Conservation (phyloP, 2,113 vertebrate genomes). For the Apteryx mantelli region DNA sequence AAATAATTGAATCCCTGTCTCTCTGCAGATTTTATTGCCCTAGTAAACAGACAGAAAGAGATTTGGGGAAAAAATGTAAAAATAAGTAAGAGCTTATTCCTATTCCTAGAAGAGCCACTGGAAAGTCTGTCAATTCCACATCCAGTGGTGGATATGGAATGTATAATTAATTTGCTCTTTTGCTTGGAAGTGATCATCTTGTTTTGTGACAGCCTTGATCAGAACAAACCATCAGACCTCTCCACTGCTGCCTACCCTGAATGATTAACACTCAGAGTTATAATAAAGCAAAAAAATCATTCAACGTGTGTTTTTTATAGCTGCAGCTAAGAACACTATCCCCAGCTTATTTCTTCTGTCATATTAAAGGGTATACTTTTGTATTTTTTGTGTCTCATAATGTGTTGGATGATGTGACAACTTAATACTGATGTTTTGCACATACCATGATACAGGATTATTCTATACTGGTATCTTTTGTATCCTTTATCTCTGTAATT, state of each 20-base stretch:
- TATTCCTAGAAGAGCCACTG: background rate
- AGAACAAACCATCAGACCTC: background rate
- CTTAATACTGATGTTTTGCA: background rate
- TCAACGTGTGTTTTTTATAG: background rate
- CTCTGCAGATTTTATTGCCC: background rate
- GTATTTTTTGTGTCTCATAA: background rate
- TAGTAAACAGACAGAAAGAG: background rate
- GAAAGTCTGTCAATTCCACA: background rate
- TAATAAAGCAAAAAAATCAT: background rate
- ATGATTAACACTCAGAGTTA: slow-evolving; percentile 1
- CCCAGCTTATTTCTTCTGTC: background rate
- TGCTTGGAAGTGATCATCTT: background rate
- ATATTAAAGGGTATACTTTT: background rate
- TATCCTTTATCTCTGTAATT: background rate
- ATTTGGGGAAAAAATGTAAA: background rate
- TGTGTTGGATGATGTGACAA: background rate
- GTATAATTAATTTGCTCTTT: slow-evolving; percentile 23
- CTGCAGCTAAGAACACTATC: background rate
- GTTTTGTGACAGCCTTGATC: slow-evolving; percentile 10
- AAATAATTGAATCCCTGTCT: background rate
- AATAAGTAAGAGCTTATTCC: background rate
- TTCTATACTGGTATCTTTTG: background rate
- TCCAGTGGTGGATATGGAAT: background rate
- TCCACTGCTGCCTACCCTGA: background rate
- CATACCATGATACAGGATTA: background rate